Percentiles rank a stretch among this genome's conserved stretches.
phyloP scores from a whole-genome alignment of 2,797 vertebrate species.

The Notolabrus celidotus region DNA sequence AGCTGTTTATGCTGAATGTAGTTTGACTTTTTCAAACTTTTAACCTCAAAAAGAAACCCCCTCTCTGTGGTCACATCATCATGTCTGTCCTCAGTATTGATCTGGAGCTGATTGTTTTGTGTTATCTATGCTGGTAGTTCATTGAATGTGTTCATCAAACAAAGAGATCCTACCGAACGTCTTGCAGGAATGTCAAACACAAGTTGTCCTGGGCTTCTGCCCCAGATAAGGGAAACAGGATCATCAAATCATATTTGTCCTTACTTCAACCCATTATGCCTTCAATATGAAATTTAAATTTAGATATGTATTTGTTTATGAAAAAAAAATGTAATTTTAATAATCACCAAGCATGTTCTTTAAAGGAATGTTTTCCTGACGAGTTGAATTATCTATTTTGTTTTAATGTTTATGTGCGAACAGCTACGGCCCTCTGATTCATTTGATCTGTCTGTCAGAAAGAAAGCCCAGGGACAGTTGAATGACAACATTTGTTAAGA shows the following conservation, averaged over 20 bases:
- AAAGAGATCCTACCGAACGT: constrained; percentile 40
- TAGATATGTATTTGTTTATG: constrained; percentile 83
- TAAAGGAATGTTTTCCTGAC: constrained; percentile 79
- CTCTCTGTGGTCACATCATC: constrained; percentile 26
- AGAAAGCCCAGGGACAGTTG: constrained; percentile 65
- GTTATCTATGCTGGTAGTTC: constrained; percentile 59
- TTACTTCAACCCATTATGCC: constrained; percentile 77
- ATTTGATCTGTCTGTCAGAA: constrained; percentile 64
- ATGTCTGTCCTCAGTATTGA: constrained; percentile 29
- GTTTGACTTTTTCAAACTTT: constrained; percentile 29
- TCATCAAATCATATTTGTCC: constrained; percentile 62
- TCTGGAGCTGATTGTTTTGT: constrained; percentile 37
- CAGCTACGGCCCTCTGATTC: constrained; percentile 68
- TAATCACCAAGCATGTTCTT: constrained; percentile 82
- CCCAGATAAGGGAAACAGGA: constrained; percentile 63
- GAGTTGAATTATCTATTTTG: constrained; percentile 77
- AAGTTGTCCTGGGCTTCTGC: constrained; percentile 42
- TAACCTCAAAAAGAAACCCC: constrained; percentile 50
- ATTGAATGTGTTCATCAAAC: constrained; percentile 70
- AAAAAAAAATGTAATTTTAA: constrained; percentile 72
- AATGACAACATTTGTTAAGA: constrained; percentile 70
- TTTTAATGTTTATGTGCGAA: constrained; percentile 68
- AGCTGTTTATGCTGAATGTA: constrained; percentile 75
- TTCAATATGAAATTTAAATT: constrained; percentile 72
- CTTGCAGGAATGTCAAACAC: constrained; percentile 61